Base-by-base conservation (phyloP, 37 sponge, comb jelly and placozoan species). In the Lycopodina hypogea region DNA sequence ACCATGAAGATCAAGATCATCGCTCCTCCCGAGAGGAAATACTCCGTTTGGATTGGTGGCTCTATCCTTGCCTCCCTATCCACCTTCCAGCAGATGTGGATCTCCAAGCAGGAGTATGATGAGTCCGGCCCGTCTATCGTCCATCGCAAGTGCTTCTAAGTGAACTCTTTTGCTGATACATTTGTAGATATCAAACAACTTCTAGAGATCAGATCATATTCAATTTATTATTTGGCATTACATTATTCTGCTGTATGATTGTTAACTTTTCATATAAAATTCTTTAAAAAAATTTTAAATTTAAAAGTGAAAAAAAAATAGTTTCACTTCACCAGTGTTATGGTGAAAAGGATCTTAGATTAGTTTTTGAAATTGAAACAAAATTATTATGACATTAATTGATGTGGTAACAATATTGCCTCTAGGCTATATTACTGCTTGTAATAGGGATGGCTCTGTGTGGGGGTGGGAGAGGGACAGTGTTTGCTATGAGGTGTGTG, bases 41-140 rank as follows among this genome's bases (percentile, higher is more conserved):
- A 96, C 92, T 90, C 89, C 59, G 99, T 95, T 76, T 98, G 99
- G 99, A 93, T 96, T 73, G 99, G 99, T 69, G 99, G 99, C 50
- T 98, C 96, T 82, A 95, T 98, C 92, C 83, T 98, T 29, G 96
- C 99, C 56, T 96, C 96, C 29, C 96, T 96, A 40, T 96, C 96
- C 61, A 98, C 99, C 85, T 98, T 98, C 96, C 96, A 98, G 76
- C 96, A 95, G 87, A 98, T 98, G 99, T 96, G 96, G 99, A 98
- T 98, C 92, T 90, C 91, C 88, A 98, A 95, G 83, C 99, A 98
- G 75, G 99, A 98, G 59, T 98, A 98, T 48, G 99, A 98, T 73
- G 99, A 98, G 51, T 93, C 94, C 82, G 99, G 99, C 24, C 99
- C 99, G 68, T 87, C 92, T 88, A 98, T 98, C 74, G 99, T 96